Conservation (phyloP, 2,797 vertebrate species). For the Anguilla obscura region DNA sequence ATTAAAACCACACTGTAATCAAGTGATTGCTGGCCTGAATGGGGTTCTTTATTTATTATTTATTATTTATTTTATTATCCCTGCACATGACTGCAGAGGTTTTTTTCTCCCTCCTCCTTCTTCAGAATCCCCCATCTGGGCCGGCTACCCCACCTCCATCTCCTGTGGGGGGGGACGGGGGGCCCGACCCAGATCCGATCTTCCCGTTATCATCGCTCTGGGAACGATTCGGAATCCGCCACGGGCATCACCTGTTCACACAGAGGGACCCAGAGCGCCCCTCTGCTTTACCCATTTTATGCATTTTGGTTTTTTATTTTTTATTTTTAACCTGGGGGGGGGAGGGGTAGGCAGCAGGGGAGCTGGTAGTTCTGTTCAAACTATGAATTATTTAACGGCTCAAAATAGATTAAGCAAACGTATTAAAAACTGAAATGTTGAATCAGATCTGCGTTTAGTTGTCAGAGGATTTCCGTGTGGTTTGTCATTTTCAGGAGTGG, state of each 20-base stretch:
- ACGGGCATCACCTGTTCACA: not conserved
- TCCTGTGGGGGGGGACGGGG: too few relatives aligned
- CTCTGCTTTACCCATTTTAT: not conserved
- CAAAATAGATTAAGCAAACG: not conserved
- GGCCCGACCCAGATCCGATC: not conserved
- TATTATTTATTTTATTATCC: not conserved
- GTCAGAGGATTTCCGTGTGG: not conserved
- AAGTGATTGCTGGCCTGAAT: not conserved
- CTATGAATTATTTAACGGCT: not conserved
- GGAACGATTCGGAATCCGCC: not conserved
- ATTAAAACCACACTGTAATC: conserved; percentile 6
- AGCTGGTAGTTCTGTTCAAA: not conserved
- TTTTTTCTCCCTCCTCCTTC: not conserved
- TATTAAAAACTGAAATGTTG: not conserved
- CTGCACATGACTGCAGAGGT: not conserved
- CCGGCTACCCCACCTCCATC: too few relatives aligned
- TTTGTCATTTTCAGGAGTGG: not conserved
- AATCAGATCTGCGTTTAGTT: not conserved
- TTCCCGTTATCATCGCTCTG: not conserved
- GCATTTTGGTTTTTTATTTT: not conserved
- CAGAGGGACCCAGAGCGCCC: not conserved
- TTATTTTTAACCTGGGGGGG: too few relatives aligned
- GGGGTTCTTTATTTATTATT: not conserved
- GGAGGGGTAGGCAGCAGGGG: not conserved
- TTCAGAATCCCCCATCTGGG: too few relatives aligned